Percentiles rank a stretch among this genome's conserved stretches.
Conservation (phyloP, 2,797 vertebrate species). For the Falco concolor region DNA sequence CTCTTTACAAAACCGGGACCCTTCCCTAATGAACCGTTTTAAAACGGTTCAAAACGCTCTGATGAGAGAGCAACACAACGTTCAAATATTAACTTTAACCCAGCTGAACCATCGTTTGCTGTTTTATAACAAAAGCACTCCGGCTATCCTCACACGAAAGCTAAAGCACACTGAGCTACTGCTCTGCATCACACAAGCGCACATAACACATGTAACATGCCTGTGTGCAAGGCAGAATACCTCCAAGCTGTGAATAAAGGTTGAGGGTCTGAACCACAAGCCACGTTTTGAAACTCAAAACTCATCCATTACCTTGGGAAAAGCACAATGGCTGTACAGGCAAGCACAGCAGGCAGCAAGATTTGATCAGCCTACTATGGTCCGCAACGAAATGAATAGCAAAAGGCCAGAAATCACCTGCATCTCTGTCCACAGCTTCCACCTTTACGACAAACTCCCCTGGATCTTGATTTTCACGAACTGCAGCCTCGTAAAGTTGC, state of each 20-base stretch:
- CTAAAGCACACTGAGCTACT: not conserved
- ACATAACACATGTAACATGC: not conserved
- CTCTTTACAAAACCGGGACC: not conserved
- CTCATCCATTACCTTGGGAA: not conserved
- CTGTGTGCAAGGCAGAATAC: not conserved
- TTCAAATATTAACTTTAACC: not conserved
- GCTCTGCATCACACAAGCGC: fast-evolving
- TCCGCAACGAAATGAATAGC: not conserved
- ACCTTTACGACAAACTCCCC: conserved; percentile 80
- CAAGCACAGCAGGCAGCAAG: not conserved
- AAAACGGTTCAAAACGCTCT: not conserved
- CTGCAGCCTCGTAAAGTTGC: conserved; percentile 73
- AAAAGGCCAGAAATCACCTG: conserved; percentile 75
- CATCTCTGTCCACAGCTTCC: conserved; percentile 82
- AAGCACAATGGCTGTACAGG: fast-evolving
- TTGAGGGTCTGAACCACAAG: not conserved
- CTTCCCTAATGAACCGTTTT: not conserved
- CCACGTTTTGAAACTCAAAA: not conserved
- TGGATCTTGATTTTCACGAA: conserved; percentile 83
- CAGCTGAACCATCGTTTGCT: not conserved
- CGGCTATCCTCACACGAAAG: not conserved
- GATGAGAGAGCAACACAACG: not conserved
- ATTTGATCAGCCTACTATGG: not conserved
- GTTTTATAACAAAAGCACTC: fast-evolving
- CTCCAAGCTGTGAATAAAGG: not conserved